Evolutionary conservation across 2,113 vertebrate genomes (phyloP).

Genomic region (Orthonyx spaldingii): DNA sequence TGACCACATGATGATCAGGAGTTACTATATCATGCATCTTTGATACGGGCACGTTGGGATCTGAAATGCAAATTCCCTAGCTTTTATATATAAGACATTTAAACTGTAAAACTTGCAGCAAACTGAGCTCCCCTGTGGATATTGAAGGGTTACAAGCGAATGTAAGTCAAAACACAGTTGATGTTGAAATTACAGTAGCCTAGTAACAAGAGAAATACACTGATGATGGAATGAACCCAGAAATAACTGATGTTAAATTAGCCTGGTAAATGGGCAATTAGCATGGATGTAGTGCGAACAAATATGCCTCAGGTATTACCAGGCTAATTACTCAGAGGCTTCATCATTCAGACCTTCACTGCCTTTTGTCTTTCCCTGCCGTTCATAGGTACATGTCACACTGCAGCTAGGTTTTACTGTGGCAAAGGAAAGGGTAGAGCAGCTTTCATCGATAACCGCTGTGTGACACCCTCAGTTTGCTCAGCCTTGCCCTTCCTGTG

Average conservation of each 20-base stretch:
- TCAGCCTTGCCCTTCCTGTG: neutral
- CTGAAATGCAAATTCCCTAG: neutral
- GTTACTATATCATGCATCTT: neutral
- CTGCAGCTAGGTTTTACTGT: neutral
- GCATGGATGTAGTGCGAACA: neutral
- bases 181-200: conserved; percentile 30
- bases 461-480: neutral
- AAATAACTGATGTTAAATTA: conserved; percentile 50
- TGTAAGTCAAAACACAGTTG: conserved; percentile 25
- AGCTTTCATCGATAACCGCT: neutral
- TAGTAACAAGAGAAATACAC: conserved; percentile 21
- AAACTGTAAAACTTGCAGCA: neutral
- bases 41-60: neutral
- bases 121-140: neutral
- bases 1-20: neutral
- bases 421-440: neutral
- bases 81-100: neutral
- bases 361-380: neutral
- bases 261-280: conserved; percentile 14
- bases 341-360: conserved; percentile 13
- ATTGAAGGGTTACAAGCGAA: neutral
- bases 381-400: neutral
- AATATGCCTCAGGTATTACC: conserved; percentile 43
- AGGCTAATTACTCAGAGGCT: conserved; percentile 28
- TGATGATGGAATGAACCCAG: conserved; percentile 35